Percentiles rank a stretch among this genome's conserved stretches.
Conservation (phyloP, 37 sponge, comb jelly and placozoan genomes). For the Spongia lamella region DNA sequence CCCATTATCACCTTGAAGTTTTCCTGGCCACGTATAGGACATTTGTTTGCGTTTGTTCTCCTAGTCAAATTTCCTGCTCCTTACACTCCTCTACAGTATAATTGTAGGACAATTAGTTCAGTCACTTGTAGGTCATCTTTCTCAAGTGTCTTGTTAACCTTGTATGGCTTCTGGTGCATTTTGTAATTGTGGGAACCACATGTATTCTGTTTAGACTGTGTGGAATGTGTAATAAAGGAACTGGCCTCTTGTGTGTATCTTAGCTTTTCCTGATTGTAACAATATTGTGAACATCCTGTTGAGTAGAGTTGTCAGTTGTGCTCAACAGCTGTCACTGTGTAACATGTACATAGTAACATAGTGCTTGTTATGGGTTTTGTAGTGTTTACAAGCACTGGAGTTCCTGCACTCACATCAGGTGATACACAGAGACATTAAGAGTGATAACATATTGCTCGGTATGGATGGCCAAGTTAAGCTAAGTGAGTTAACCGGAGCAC, state of each 20-base stretch:
- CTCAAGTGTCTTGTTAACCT: background rate
- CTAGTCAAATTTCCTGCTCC: no score
- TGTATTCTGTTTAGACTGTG: background rate
- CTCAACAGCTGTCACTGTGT: no score
- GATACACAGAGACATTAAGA: constrained; percentile 98
- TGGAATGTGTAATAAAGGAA: background rate
- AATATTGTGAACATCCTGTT: no score
- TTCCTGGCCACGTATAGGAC: no score
- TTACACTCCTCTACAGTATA: no score
- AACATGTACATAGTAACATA: no score
- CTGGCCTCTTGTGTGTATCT: no score
- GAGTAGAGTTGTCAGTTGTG: no score
- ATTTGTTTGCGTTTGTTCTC: no score
- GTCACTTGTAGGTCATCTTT: background rate
- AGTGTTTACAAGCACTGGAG: constrained; percentile 92
- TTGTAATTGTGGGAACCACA: background rate
- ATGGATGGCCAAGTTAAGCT: constrained; percentile 98
- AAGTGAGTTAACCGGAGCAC: constrained; percentile 80
- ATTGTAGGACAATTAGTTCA: background rate
- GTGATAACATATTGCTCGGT: constrained; percentile 97
- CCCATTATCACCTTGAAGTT: no score
- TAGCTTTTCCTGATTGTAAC: no score
- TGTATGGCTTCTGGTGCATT: background rate
- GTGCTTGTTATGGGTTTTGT: background rate
- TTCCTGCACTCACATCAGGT: constrained; percentile 93